phyloP scores from a whole-genome alignment of 2,797 vertebrate species.

The Spinus olivaceus region DNA sequence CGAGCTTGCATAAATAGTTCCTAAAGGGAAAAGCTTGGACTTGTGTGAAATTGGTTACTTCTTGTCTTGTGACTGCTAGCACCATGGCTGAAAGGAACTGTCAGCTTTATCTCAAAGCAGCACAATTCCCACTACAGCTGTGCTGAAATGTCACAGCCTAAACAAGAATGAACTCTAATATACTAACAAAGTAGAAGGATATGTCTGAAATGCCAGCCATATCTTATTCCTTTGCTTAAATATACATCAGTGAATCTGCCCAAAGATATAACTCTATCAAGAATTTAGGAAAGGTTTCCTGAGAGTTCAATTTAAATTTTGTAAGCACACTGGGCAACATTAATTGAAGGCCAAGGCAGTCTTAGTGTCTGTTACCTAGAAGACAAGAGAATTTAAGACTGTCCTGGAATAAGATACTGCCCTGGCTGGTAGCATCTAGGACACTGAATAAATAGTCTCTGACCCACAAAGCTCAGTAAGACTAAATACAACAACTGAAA shows the following conservation, averaged over 20 bases:
- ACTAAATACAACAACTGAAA: not conserved
- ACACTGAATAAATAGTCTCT: not conserved
- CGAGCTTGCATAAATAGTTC: not conserved
- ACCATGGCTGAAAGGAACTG: not conserved
- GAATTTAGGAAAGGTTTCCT: not conserved
- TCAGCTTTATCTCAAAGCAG: not conserved
- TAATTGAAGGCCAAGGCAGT: not conserved
- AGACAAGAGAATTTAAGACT: not conserved
- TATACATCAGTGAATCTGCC: not conserved
- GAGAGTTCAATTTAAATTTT: not conserved
- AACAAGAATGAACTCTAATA: not conserved
- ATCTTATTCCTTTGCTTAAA: not conserved
- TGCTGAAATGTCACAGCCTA: not conserved
- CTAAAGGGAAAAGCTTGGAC: not conserved
- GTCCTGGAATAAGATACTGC: not conserved
- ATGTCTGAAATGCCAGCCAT: not conserved
- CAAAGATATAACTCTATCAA: not conserved
- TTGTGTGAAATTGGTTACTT: not conserved
- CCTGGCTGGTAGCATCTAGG: not conserved
- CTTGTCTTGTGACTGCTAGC: not conserved
- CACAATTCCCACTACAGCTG: not conserved
- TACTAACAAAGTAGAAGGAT: not conserved
- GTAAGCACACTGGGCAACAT: not conserved
- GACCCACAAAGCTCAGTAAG: not conserved
- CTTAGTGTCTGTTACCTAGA: not conserved